phyloP scores from a whole-genome alignment of 1,140 invertebrate genomes.

The Steinernema feltiae region DNA sequence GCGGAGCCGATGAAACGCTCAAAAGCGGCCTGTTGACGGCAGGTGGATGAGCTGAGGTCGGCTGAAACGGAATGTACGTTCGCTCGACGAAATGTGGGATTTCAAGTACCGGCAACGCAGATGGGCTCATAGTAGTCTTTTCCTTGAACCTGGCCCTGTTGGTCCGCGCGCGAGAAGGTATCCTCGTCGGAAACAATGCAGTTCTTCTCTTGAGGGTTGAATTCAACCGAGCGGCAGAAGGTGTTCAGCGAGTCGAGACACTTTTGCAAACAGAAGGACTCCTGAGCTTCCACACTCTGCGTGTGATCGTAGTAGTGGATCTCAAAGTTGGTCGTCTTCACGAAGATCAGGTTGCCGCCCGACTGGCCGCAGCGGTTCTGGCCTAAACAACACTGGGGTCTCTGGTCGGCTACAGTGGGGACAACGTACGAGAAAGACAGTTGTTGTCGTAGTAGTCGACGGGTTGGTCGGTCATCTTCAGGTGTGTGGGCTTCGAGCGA shows the following conservation, averaged over 20 bases:
- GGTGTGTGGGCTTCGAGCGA: conserved; percentile 53
- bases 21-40: conserved; percentile 57
- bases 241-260: conserved; percentile 56
- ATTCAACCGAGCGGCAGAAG: conserved; percentile 57
- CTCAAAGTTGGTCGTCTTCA: conserved; percentile 57
- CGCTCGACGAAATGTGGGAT: conserved; percentile 20
- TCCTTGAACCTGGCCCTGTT: conserved; percentile 52
- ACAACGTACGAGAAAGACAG: conserved; percentile 48
- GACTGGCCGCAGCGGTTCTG: conserved; percentile 56
- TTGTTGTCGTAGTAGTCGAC: conserved; percentile 58
- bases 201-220: conserved; percentile 55
- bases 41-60: conserved; percentile 55
- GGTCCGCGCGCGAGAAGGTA: conserved; percentile 57
- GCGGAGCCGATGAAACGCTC: conserved; percentile 56
- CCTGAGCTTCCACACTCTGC: conserved; percentile 57
- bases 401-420: not conserved
- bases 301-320: conserved; percentile 58
- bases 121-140: conserved; percentile 58
- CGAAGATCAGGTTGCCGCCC: conserved; percentile 56
- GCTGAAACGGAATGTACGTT: conserved; percentile 41
- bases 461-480: conserved; percentile 49
- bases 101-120: conserved; percentile 53
- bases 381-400: not conserved
- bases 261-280: conserved; percentile 57
- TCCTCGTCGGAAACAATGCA: conserved; percentile 58